Evolutionary conservation across 1,140 invertebrate genomes (phyloP), one percentile per base, ranked within the genome.

Genomic region (Cotesia typhae): DNA sequence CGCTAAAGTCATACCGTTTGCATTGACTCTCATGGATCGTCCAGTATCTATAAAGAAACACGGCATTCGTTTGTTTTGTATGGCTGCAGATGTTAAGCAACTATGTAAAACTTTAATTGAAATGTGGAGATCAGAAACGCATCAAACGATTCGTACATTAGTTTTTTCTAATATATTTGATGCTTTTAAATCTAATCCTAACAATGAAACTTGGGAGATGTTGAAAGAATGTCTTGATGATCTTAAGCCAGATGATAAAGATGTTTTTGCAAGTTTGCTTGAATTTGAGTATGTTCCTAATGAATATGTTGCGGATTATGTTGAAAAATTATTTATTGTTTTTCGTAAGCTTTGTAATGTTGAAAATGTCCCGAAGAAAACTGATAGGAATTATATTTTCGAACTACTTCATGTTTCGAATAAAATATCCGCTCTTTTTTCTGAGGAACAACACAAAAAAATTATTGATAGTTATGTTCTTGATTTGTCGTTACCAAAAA

Each of bases 31-130:
- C 3, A 6, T 73, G 0, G 65, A 53, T 0, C 59, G 76, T 38
- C 71, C 74, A 5, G 74, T 84, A 0, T 77, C 81, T 4, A 68
- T 81, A 0, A 78, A 71, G 4, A 84, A 84, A 52, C 79, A 82
- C 4, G 79, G 80, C 0, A 78, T 85, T 9, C 76, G 80, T 41
- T 4, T 85, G 5, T 72, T 85, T 53, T 70, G 28, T 17, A 5
- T 67, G 0, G 60, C 80, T 2, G 75, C 77, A 0, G 7, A 77
- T 3, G 35, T 69, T 0, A 47, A 74, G 0, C 51, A 83, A 4
- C 53, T 78, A 3, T 14, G 37, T 0, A 7, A 55, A 0, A 82
- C 80, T n/a, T 61, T 82, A 0, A 12, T 20, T 0, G 17, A 63
- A 4, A 59, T 77, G 0, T 80, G 79, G 80, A 60, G 67, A 0